phyloP scores from a whole-genome alignment of 2,797 vertebrate species.

The Mastacembelus armatus region DNA sequence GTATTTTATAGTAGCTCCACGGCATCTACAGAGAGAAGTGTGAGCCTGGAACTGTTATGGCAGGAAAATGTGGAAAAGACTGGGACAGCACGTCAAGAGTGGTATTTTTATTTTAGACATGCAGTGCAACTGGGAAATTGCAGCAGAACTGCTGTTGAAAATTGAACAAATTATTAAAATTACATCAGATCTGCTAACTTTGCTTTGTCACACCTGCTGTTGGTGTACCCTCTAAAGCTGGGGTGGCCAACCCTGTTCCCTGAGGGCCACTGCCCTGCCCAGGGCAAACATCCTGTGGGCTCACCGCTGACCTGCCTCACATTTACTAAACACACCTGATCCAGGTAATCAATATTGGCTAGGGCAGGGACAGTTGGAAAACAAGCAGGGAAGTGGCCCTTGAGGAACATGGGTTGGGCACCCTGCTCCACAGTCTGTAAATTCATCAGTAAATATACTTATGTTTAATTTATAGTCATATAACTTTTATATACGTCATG shows the following conservation, averaged over 20 bases:
- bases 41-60: background rate
- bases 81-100: background rate
- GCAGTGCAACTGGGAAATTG: background rate
- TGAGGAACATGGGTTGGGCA: too few relatives aligned
- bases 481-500: background rate
- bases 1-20: background rate
- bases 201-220: background rate
- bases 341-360: too few relatives aligned
- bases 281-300: too few relatives aligned
- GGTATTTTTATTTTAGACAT: slow-evolving; percentile 2
- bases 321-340: too few relatives aligned
- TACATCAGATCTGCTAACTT: background rate
- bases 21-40: slow-evolving; percentile 6
- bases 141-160: background rate
- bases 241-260: too few relatives aligned
- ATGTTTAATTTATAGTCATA: slow-evolving; percentile 1
- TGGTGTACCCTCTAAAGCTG: background rate
- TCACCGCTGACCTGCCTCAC: too few relatives aligned
- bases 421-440: background rate
- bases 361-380: too few relatives aligned
- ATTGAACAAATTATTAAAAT: background rate
- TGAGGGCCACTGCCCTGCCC: too few relatives aligned
- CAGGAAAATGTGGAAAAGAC: slow-evolving; percentile 24
- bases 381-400: too few relatives aligned
- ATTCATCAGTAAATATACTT: background rate